These are phyloP conservation scores for Vulpes ferrilata DNA, from an alignment of 2,113 vertebrate species.

Conservation along the genomic window DNA sequence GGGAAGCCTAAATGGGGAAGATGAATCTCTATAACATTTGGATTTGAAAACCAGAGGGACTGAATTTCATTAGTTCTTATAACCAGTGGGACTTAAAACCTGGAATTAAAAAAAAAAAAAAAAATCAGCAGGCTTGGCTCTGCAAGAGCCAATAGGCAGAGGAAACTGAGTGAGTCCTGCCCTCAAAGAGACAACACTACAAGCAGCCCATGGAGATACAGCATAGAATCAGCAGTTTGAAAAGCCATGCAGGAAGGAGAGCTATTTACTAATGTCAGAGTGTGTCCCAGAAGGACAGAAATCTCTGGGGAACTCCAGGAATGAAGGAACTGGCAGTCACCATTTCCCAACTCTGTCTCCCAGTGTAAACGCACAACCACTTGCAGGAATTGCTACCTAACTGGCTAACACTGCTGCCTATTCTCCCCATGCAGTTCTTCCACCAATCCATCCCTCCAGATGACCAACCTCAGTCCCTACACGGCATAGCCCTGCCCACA, in stretches of 20 bases:
- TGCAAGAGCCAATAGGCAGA: not conserved
- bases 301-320: not conserved
- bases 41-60: not conserved
- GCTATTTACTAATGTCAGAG: not conserved
- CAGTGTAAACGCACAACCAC: not conserved
- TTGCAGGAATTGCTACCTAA: not conserved
- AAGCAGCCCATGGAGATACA: not conserved
- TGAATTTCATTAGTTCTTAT: not conserved
- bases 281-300: not conserved
- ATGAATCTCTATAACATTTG: not conserved
- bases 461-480: not conserved
- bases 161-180: not conserved
- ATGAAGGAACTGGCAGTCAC: not conserved
- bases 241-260: not conserved
- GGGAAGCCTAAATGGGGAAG: not conserved
- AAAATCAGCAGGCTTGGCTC: not conserved
- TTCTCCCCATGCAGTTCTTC: not conserved
- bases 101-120: not conserved
- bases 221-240: not conserved
- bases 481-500: not conserved
- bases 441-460: not conserved
- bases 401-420: not conserved
- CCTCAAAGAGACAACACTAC: not conserved
- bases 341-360: not conserved
- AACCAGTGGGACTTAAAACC: not conserved